phyloP scores from a whole-genome alignment of 1,140 invertebrate genomes.

The Piezodorus guildinii region DNA sequence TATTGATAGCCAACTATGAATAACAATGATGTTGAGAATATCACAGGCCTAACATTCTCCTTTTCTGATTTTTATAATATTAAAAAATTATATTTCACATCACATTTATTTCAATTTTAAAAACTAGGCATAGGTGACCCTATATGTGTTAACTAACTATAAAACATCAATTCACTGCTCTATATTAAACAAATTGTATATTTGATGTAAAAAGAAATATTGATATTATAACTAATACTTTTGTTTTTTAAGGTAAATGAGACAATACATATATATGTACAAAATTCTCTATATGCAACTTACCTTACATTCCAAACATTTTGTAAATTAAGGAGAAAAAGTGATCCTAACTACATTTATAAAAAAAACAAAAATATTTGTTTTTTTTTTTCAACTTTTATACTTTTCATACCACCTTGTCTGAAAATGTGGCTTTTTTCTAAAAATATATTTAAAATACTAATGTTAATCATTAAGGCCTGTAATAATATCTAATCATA shows the following conservation, averaged over 20 bases:
- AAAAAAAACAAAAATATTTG: no score
- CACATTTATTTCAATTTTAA: no score
- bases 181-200: neutral
- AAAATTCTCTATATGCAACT: neutral
- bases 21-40: slow-evolving; percentile 13
- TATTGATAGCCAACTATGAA: slow-evolving; percentile 11
- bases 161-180: no score
- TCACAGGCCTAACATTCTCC: slow-evolving; percentile 22
- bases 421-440: no score
- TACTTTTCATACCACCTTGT: no score
- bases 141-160: no score
- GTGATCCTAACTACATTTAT: neutral
- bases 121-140: no score
- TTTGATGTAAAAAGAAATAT: slow-evolving; percentile 9
- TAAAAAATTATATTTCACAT: no score
- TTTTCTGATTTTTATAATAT: neutral
- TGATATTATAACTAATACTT: neutral
- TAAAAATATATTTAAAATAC: no score
- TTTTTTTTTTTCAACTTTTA: no score
- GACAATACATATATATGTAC: slow-evolving; percentile 13
- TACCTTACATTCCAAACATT: neutral
- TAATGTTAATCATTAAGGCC: slow-evolving; percentile 19
- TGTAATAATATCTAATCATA: slow-evolving; percentile 17
- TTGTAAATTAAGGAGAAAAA: neutral
- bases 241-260: neutral